A percentile compares a stretch with the other conserved stretches of the same genome.
These are phyloP conservation scores for Strigamia transsilvanica DNA, from an alignment of 2,888 invertebrate species.

Conservation along the genomic window DNA sequence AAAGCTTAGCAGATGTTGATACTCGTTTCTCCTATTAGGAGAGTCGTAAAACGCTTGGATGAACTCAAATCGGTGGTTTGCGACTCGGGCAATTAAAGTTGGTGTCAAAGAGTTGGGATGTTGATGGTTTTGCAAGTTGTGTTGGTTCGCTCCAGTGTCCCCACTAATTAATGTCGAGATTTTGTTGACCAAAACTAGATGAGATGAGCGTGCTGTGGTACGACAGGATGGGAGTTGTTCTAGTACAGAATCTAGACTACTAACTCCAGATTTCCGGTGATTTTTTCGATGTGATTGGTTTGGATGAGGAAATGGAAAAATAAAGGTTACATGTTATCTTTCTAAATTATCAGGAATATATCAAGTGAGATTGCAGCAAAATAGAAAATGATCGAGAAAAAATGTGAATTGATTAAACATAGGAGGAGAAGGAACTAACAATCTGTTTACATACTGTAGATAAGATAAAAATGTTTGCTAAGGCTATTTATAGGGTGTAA, in stretches of 20 bases:
- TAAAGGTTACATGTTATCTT: neutral
- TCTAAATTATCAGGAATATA: no score
- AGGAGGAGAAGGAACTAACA: neutral
- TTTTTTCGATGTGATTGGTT: neutral
- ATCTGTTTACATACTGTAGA: neutral
- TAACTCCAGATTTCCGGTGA: neutral
- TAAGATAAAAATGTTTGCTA: neutral
- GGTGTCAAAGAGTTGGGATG: neutral
- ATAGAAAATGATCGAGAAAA: neutral
- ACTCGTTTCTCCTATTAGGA: neutral
- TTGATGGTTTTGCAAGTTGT: constrained; percentile 7
- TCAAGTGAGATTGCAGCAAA: no score
- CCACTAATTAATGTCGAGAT: neutral
- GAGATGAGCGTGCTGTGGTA: no score
- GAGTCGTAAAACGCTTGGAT: neutral
- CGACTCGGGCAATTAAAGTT: neutral
- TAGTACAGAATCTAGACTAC: no score
- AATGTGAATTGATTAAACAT: neutral
- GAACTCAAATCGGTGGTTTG: constrained; percentile 7
- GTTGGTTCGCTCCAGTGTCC: neutral
- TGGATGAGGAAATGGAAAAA: neutral
- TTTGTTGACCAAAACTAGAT: neutral
- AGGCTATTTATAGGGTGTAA: no score
- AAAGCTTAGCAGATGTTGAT: constrained; percentile 1
- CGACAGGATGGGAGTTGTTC: no score